These are phyloP conservation scores for Nasua narica DNA, from an alignment of 2,797 vertebrate species.

Conservation along the genomic window DNA sequence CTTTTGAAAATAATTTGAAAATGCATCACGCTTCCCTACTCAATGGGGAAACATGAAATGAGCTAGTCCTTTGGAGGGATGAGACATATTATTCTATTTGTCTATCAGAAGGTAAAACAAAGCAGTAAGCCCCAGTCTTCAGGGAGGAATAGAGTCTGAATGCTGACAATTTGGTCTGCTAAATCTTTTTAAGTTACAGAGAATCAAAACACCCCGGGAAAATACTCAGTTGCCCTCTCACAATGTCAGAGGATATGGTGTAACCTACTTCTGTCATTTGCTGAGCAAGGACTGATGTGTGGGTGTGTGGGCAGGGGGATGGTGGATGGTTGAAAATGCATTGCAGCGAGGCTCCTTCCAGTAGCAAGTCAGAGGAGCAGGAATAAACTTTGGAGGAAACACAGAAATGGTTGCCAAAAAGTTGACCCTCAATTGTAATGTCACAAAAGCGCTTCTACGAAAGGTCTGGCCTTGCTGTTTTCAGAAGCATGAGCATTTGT, in stretches of 20 bases:
- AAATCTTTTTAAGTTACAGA: constrained; percentile 6
- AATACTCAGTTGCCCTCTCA: neutral
- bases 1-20: constrained; percentile 23
- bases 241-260: neutral
- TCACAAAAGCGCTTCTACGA: neutral
- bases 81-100: neutral
- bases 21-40: neutral
- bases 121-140: neutral
- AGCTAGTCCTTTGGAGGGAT: neutral
- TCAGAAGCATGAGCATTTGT: neutral
- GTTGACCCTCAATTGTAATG: neutral
- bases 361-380: neutral
- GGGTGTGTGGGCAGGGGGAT: accelerated
- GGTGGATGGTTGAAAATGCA: neutral
- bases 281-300: neutral
- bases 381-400: neutral
- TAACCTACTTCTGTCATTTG: constrained; percentile 16
- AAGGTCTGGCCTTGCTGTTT: neutral
- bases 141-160: neutral
- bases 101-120: neutral
- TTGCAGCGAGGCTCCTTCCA: neutral
- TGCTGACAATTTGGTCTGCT: neutral
- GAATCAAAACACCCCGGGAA: neutral
- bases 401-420: neutral
- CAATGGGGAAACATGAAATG: neutral